Base-by-base conservation (phyloP, 2,888 invertebrate genomes). In the Zygothrica quintamaculata region DNA sequence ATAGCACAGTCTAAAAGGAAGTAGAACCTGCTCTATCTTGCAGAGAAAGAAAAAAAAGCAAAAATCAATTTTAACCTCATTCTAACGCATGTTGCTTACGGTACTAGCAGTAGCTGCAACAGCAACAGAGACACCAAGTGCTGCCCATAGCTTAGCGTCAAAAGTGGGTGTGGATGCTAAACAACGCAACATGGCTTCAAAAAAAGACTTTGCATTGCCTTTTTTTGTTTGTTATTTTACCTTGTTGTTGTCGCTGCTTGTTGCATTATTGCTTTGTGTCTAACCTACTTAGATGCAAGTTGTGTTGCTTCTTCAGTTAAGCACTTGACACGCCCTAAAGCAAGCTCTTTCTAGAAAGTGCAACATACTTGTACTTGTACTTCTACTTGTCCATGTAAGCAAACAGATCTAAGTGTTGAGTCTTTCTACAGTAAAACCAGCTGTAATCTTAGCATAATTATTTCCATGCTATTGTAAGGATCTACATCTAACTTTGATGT, bases 1-100 rank as follows among this genome's bases (percentile, higher is more conserved):
- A 44, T 68, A 72, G 40, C 73, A 62, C 68, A 67, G 57, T 68
- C 13, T 40, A 50, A 47, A 33, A 26, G 40, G 36, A 37, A 59
- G 34, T 34, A 59, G 53, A 60, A 48, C 62, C 58, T 74, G 74
- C 62, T 46, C 78, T 77, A 69, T 80, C 73, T 39, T 58, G 48
- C 57, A 15, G 53, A 57, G 34, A 48, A 37, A 57, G 48, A 34
- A 15, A 60, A 55, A 65, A 70, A 47, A 43, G 47, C 61, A 74
- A 80, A 84, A 81, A 81, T 81, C 81, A 80, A 81, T 81, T 81
- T 59, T 76, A 81, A 71, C 81, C 81, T 67, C 78, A 71, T 76
- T 84, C 61, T 61, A 44, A 18, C 34, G 44, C 56, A 53, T 25
- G 44, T 29, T 53, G 40, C 55, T 52, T 56, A 65, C 16, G 51